These are phyloP conservation scores for Dipodomys stephensi DNA, from an alignment of 2,113 vertebrate species.

Conservation along the genomic window DNA sequence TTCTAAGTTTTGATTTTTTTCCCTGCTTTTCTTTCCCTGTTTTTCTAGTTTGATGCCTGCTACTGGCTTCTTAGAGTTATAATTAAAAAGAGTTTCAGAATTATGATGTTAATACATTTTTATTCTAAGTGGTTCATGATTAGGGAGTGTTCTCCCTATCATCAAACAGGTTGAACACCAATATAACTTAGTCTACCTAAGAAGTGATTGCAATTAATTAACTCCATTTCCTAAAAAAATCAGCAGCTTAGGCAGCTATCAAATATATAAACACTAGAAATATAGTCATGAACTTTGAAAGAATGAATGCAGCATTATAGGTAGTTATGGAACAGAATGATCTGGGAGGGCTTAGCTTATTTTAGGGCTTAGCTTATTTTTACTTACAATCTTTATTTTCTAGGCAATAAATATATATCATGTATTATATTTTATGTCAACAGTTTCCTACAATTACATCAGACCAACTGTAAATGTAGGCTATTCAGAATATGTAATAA, in stretches of 20 bases:
- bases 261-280: conserved; percentile 55
- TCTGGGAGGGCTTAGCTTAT: not conserved
- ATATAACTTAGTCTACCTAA: conserved; percentile 11
- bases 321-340: not conserved
- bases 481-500: not conserved
- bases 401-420: conserved; percentile 32
- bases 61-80: not conserved
- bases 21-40: not conserved
- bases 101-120: not conserved
- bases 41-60: not conserved
- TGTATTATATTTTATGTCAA: conserved; percentile 20
- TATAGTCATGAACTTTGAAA: conserved; percentile 40
- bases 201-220: conserved; percentile 41
- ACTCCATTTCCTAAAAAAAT: conserved; percentile 43
- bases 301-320: not conserved
- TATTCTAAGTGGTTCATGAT: conserved; percentile 19
- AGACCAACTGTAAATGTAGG: conserved; percentile 29
- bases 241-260: not conserved
- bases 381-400: conserved; percentile 50
- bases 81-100: conserved; percentile 26
- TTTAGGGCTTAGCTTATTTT: too few relatives aligned
- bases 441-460: not conserved
- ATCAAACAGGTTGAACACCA: conserved; percentile 31
- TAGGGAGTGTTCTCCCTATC: conserved; percentile 3
- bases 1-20: conserved; percentile 49